Evolutionary conservation across 2,113 vertebrate genomes (phyloP).

Genomic region (Rattus rattus): DNA sequence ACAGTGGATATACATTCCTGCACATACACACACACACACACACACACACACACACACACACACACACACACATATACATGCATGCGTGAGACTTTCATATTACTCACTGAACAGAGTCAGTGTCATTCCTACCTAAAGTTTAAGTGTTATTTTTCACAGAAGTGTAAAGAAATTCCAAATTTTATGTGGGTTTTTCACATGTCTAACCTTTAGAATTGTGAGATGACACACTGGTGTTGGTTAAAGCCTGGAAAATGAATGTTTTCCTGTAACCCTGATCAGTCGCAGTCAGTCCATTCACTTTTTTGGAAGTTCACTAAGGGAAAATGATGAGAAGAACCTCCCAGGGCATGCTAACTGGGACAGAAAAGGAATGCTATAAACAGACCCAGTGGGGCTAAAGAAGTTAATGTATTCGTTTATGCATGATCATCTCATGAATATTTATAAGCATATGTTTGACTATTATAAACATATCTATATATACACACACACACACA

Average conservation of each 20-base stretch:
- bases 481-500: constrained; percentile 5
- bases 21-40: not conserved
- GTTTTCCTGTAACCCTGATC: not conserved
- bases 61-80: not conserved
- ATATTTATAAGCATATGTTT: constrained; percentile 75
- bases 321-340: constrained; percentile 44
- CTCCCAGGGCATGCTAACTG: constrained; percentile 41
- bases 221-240: not conserved
- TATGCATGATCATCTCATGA: constrained; percentile 71
- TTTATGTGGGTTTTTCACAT: not conserved
- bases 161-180: not conserved
- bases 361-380: constrained; percentile 56
- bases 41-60: no score
- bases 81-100: not conserved
- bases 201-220: constrained; percentile 1
- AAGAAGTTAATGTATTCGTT: constrained; percentile 74
- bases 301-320: not conserved
- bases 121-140: not conserved
- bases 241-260: not conserved
- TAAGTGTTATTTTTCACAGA: constrained; percentile 14
- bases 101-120: not conserved
- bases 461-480: constrained; percentile 74
- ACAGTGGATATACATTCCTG: not conserved
- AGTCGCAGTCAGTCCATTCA: not conserved
- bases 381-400: constrained; percentile 68